phyloP scores from a whole-genome alignment of 2,888 invertebrate species.

The Hanleya hanleyi region DNA sequence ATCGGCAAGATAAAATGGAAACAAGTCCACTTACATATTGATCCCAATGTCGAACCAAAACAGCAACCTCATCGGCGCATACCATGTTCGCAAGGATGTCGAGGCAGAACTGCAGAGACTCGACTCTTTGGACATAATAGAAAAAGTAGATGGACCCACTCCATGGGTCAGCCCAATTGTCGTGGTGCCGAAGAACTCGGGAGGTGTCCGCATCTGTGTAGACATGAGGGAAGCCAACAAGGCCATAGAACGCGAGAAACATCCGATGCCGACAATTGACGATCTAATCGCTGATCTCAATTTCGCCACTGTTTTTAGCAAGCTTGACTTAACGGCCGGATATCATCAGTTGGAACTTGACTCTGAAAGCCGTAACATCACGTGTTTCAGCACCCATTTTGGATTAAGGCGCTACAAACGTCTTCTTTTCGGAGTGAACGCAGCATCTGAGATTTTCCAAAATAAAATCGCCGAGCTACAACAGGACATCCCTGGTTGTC shows the following conservation, averaged over 20 bases:
- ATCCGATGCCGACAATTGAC: slow-evolving; percentile 43
- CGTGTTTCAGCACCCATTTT: slow-evolving; percentile 44
- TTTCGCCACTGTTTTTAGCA: slow-evolving; percentile 40
- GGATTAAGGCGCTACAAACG: slow-evolving; percentile 45
- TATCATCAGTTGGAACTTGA: slow-evolving; percentile 47
- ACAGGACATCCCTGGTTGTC: slow-evolving; percentile 57
- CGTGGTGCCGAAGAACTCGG: slow-evolving; percentile 43
- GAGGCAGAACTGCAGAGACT: slow-evolving; percentile 27
- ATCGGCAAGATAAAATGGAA: no score
- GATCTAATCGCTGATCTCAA: slow-evolving; percentile 46
- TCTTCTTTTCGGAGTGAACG: slow-evolving; percentile 46
- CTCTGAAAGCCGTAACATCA: slow-evolving; percentile 46
- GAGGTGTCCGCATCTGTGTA: slow-evolving; percentile 42
- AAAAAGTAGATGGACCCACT: slow-evolving; percentile 41
- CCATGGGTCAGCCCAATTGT: slow-evolving; percentile 25
- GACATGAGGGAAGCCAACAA: slow-evolving; percentile 49
- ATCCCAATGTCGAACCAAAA: no score
- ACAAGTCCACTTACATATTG: no score
- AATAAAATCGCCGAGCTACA: slow-evolving; percentile 69
- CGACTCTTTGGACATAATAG: slow-evolving; percentile 29
- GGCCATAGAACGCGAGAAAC: slow-evolving; percentile 42
- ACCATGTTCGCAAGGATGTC: slow-evolving; percentile 27
- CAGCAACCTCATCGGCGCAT: no score
- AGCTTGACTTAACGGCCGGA: slow-evolving; percentile 42
- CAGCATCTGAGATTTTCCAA: slow-evolving; percentile 74